Evolutionary conservation across 2,888 invertebrate species (phyloP).

Genomic region (Orchestes rusci): DNA sequence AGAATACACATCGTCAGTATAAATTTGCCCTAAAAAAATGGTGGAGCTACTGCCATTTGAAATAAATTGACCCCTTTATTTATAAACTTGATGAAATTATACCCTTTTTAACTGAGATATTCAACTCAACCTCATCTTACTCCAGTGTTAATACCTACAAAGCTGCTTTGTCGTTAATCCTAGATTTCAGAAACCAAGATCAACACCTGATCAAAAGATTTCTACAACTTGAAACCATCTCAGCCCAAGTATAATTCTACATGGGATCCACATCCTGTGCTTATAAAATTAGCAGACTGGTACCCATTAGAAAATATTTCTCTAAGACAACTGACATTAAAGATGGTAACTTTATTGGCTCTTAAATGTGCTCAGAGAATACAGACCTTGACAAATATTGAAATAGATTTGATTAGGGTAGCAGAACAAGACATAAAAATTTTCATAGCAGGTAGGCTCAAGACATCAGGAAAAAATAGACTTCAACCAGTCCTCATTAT

Average conservation of each 20-base stretch:
- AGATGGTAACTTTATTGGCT: background rate
- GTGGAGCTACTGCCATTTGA: background rate
- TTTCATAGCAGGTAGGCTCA: background rate
- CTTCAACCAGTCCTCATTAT: background rate
- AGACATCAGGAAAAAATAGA: background rate
- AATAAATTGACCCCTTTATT: too few species aligned
- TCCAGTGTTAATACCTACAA: background rate
- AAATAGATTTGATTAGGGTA: background rate
- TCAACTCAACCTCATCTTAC: background rate
- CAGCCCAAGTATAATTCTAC: background rate
- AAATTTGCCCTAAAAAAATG: background rate
- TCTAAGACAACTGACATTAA: background rate
- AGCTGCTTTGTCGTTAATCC: background rate
- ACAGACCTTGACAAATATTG: background rate
- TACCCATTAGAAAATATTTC: background rate
- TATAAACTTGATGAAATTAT: too few species aligned
- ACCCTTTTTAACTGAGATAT: background rate
- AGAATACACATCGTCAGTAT: background rate
- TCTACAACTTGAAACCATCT: background rate
- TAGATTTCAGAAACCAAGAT: background rate
- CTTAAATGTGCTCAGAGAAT: background rate
- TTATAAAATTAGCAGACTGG: background rate
- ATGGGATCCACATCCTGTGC: background rate
- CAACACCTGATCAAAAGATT: background rate
- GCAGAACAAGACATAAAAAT: background rate